Percentiles rank a stretch among this genome's conserved stretches.
These are phyloP conservation scores for Taurulus bubalis DNA, from an alignment of 2,113 vertebrate genomes.

Conservation along the genomic window DNA sequence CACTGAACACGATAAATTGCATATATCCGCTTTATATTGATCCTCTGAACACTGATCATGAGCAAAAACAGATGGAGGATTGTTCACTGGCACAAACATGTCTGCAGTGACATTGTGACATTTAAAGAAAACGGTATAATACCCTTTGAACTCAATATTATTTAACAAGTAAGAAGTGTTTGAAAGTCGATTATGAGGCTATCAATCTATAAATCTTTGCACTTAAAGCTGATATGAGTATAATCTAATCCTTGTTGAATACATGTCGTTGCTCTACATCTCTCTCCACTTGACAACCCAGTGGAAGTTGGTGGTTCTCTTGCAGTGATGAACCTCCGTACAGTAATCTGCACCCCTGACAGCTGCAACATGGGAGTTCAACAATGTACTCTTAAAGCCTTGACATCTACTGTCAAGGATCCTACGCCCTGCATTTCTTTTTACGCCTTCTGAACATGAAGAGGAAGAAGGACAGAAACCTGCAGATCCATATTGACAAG, in stretches of 20 bases:
- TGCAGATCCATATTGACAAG: neutral
- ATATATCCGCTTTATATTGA: neutral
- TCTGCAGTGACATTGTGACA: neutral
- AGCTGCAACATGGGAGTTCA: constrained; percentile 25
- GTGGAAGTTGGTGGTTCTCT: neutral
- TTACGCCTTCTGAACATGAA: neutral
- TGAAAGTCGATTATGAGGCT: neutral
- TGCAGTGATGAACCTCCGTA: constrained; percentile 8
- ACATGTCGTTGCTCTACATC: neutral
- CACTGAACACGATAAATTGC: neutral
- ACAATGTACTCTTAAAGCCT: constrained; percentile 5
- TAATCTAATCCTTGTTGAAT: neutral
- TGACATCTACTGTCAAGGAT: constrained; percentile 27
- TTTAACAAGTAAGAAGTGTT: neutral
- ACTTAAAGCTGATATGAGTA: neutral
- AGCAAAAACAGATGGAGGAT: neutral
- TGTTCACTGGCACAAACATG: neutral
- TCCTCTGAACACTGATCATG: neutral
- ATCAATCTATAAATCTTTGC: neutral
- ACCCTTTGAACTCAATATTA: neutral
- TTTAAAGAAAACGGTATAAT: neutral
- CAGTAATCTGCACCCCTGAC: constrained; percentile 14
- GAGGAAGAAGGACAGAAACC: constrained; percentile 3
- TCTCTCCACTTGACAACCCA: neutral
- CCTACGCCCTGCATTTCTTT: neutral